Conservation (phyloP, 2,797 vertebrate genomes). For the Pipistrellus pygmaeus region DNA sequence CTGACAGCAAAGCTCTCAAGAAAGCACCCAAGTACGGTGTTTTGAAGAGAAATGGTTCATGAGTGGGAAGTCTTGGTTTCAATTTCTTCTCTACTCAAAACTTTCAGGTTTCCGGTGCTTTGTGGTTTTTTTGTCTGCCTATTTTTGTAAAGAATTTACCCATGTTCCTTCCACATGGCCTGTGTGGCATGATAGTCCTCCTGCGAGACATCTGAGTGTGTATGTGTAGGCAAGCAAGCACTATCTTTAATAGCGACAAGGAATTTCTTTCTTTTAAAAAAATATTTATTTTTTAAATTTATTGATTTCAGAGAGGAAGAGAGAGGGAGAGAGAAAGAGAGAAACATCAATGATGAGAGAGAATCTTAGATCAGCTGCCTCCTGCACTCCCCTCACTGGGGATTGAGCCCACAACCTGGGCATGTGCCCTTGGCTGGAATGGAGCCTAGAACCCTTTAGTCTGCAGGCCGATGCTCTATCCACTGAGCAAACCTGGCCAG, state of each 20-base stretch:
- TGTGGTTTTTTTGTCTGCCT: constrained; percentile 51
- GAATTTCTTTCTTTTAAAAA: not conserved
- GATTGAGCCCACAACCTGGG: too few species aligned
- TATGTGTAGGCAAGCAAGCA: not conserved
- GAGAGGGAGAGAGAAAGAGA: too few species aligned
- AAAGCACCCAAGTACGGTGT: not conserved
- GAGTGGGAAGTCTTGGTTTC: constrained; percentile 50
- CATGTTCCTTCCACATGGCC: not conserved
- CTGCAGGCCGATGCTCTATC: too few species aligned
- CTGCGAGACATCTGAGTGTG: not conserved
- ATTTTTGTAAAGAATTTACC: constrained; percentile 39
- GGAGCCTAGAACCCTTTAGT: too few species aligned
- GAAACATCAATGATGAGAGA: too few species aligned
- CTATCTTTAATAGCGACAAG: not conserved
- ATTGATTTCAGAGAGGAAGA: too few species aligned
- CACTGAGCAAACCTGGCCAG: too few species aligned
- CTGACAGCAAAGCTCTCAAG: not conserved
- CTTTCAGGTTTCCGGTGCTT: constrained; percentile 20
- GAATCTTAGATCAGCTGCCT: too few species aligned
- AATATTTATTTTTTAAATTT: too few species aligned
- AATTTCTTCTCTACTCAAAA: constrained; percentile 52
- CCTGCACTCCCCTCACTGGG: too few species aligned
- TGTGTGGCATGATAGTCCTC: not conserved
- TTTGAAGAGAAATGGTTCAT: not conserved
- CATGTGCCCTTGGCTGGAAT: too few species aligned